Conservation (phyloP, 2,888 invertebrate species). For the Marasmarcha lunaedactyla region DNA sequence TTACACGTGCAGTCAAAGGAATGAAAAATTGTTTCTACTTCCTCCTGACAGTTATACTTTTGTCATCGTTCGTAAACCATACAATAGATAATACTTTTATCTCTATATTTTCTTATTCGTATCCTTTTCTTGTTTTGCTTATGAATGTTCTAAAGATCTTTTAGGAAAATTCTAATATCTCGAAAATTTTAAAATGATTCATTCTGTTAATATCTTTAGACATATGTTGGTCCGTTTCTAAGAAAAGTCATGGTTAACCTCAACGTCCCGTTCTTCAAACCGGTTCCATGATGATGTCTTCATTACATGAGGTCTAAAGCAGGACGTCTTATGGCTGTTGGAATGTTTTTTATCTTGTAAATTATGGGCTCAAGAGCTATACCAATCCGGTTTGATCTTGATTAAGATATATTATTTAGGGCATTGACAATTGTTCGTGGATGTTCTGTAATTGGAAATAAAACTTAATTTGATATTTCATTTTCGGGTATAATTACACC, state of each 20-base stretch:
- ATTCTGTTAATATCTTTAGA: background rate
- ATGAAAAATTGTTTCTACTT: conserved; percentile 31
- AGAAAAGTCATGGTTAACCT: conserved; percentile 23
- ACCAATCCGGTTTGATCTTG: conserved; percentile 4
- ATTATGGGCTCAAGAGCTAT: conserved; percentile 4
- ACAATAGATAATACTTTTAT: too few species aligned
- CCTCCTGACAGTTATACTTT: conserved; percentile 11
- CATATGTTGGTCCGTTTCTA: background rate
- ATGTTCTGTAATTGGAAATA: conserved; percentile 24
- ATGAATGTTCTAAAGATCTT: too few species aligned
- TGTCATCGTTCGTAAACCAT: too few species aligned
- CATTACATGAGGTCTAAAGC: conserved; percentile 53
- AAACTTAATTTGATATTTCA: background rate
- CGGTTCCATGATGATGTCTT: conserved; percentile 61
- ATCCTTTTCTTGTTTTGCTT: too few species aligned
- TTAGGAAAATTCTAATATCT: conserved; percentile 11
- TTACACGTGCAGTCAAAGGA: conserved; percentile 20
- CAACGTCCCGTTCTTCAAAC: conserved; percentile 21
- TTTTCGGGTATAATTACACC: conserved; percentile 35
- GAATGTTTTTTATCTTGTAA: conserved; percentile 23
- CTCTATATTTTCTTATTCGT: too few species aligned
- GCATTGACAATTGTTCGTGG: conserved; percentile 20
- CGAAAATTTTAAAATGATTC: conserved; percentile 15
- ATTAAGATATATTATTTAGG: conserved; percentile 2
- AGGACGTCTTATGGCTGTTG: conserved; percentile 25